Evolutionary conservation across 2,113 vertebrate species (phyloP).

Genomic region (Collichthys lucidus): DNA sequence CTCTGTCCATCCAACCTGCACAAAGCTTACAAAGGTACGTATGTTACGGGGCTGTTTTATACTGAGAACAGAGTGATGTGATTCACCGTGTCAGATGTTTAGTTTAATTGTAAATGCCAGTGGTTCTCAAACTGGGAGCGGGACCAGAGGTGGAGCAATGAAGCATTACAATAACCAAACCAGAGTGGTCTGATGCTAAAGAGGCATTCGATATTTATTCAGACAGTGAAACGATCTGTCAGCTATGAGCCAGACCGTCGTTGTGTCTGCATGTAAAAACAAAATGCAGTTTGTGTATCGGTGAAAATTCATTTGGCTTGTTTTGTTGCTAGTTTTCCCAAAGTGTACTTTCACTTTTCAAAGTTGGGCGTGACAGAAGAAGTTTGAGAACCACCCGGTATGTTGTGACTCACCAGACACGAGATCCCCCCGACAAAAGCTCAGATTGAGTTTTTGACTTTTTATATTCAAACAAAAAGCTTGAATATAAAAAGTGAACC

Average conservation of each 20-base stretch:
- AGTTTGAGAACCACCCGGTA: background rate
- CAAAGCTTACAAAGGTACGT: background rate
- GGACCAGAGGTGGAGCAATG: background rate
- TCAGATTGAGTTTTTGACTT: background rate
- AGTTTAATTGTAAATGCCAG: background rate
- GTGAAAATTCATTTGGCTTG: background rate
- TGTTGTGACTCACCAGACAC: background rate
- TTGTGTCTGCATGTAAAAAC: too few species aligned
- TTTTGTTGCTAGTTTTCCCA: background rate
- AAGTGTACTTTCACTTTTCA: background rate
- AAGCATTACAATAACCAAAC: background rate
- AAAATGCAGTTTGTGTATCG: background rate
- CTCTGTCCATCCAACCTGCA: constrained; percentile 21
- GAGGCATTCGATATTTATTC: background rate
- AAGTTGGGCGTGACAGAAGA: background rate
- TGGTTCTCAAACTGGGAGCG: constrained; percentile 5
- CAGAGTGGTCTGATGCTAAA: background rate
- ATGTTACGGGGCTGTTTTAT: background rate
- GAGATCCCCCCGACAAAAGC: background rate
- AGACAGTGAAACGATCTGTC: background rate
- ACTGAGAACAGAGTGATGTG: background rate
- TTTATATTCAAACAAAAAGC: background rate
- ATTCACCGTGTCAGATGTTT: background rate
- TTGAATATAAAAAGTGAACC: background rate
- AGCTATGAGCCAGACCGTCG: background rate